Base-by-base conservation (phyloP, 2,113 vertebrate genomes). In the Catharus fuscescens region DNA sequence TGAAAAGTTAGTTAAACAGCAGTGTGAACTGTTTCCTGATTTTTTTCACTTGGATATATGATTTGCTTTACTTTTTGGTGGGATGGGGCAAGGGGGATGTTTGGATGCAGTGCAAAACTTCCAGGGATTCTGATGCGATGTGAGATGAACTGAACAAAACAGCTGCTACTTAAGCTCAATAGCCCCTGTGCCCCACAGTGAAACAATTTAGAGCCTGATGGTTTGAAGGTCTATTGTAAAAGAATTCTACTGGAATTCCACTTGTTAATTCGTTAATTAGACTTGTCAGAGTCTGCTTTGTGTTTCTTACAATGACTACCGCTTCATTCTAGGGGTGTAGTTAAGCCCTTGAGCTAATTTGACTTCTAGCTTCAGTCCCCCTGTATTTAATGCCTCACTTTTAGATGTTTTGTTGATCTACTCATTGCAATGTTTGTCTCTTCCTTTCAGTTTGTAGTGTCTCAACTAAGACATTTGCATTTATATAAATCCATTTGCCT, bases 251-350 rank as follows among this genome's bases (percentile, higher is more conserved):
- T 93, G 93, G 88, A 94, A 91, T 97, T 97, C 81, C 93, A 76
- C 82, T 97, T 53, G 85, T 97, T 97, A 97, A 96, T 97, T 97
- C 14, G 18, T 97, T 97, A 98, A 97, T 97, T 96, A 96, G 81
- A 73, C 42, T 95, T 67, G 14, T 92, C 76, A 89, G 87, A 96
- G 48, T 91, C 70, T 78, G 54, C 88, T 97, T 96, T 96, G 69
- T 93, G 59, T 95, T 90, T 95, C 69, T 21, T 94, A 56, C 84
- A 95, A 78, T 77, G 88, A 95, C 71, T 93, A 93, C 84, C 65
- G 59, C 84, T 97, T 98, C 69, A 94, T 96, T 97, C 56, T 72
- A 44, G 67, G 74, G 67, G 71, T 96, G 73, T 92, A 90, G 86
- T 91, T 93, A 96, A 95, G 56, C 67, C 85, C 77, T 96, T 91